Evolutionary conservation across 2,113 vertebrate species (phyloP).

Genomic region (Dolichotis patagonum): DNA sequence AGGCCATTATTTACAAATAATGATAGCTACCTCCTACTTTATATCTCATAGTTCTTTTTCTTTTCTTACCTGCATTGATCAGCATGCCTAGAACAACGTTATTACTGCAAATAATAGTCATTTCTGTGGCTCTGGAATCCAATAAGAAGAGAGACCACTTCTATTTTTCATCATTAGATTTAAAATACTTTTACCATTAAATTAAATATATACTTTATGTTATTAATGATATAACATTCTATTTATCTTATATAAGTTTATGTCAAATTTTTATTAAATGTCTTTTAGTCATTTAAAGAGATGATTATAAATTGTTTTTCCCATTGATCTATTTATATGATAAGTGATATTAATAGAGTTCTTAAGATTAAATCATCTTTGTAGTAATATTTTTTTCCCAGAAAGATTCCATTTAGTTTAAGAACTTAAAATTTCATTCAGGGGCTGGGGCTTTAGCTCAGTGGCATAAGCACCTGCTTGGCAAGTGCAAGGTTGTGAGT

Average conservation of each 20-base stretch:
- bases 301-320: conserved; percentile 39
- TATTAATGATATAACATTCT: conserved; percentile 30
- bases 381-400: conserved; percentile 42
- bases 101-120: not conserved
- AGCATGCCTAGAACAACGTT: not conserved
- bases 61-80: not conserved
- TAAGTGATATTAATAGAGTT: conserved; percentile 57
- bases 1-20: not conserved
- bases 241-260: conserved; percentile 7
- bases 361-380: conserved; percentile 49
- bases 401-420: conserved; percentile 34
- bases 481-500: too few relatives aligned
- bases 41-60: not conserved
- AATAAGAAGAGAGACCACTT: not conserved
- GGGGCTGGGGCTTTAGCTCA: too few relatives aligned
- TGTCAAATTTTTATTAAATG: conserved; percentile 51
- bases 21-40: not conserved
- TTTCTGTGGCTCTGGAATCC: not conserved
- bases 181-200: conserved; percentile 25
- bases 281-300: conserved; percentile 60
- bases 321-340: conserved; percentile 49
- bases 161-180: conserved; percentile 46
- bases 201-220: conserved; percentile 36
- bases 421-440: conserved; percentile 52
- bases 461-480: too few relatives aligned